phyloP scores from a whole-genome alignment of 2,113 vertebrate species.

The Clinocottus analis region DNA sequence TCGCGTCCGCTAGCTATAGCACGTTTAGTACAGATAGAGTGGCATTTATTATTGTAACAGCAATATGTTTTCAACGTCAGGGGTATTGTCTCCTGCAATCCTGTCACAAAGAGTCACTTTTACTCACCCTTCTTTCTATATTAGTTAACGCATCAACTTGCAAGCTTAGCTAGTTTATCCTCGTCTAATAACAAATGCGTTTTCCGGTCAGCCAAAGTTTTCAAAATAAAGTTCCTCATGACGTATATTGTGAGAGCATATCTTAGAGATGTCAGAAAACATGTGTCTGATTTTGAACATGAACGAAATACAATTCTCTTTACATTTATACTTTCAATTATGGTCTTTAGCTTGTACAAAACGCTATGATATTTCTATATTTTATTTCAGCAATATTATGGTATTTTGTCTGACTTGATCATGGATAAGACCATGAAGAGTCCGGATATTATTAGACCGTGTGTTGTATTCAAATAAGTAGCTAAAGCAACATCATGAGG shows the following conservation, averaged over 20 bases:
- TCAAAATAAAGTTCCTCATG: slow-evolving; percentile 47
- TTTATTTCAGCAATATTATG: neutral
- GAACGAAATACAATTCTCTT: neutral
- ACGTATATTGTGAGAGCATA: neutral
- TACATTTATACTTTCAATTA: neutral
- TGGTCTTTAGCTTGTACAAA: neutral
- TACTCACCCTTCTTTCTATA: slow-evolving; percentile 53
- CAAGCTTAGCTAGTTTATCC: slow-evolving; percentile 12
- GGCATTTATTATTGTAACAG: neutral
- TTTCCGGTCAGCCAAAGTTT: slow-evolving; percentile 42
- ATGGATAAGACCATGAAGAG: neutral
- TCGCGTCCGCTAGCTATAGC: neutral
- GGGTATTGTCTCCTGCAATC: neutral
- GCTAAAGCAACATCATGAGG: neutral
- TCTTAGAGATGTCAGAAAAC: neutral
- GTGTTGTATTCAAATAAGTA: neutral
- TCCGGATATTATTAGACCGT: neutral
- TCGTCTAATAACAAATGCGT: neutral
- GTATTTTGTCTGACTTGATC: slow-evolving; percentile 14
- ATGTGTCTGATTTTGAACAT: neutral
- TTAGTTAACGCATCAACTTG: slow-evolving; percentile 44
- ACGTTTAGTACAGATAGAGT: neutral
- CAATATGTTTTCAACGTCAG: neutral
- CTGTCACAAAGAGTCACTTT: neutral
- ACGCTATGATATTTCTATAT: neutral